A percentile compares a stretch with the other conserved stretches of the same genome.
Conservation (phyloP, 2,888 invertebrate genomes). For the Steinernema hermaphroditum region DNA sequence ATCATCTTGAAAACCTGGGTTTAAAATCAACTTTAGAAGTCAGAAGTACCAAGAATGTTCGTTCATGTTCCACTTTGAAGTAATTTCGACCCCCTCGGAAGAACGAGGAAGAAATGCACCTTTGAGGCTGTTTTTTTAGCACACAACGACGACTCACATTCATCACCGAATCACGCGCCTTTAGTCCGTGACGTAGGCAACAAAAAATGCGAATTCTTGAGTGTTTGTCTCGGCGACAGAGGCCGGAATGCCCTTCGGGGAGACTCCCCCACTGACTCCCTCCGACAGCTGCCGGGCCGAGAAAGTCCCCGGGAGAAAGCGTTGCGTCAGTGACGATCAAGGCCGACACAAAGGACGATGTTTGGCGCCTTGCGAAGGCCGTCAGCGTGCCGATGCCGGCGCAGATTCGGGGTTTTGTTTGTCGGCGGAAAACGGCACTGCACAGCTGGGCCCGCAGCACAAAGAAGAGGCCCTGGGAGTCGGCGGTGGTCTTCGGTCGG, state of each 20-base stretch:
- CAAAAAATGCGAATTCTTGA: neutral
- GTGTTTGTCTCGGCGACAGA: neutral
- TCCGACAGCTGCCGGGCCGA: neutral
- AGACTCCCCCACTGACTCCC: neutral
- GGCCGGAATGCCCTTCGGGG: neutral
- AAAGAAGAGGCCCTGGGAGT: neutral
- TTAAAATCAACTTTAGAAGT: too few species aligned
- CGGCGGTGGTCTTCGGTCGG: constrained; percentile 1
- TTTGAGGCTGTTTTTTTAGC: constrained; percentile 5
- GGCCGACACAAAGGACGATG: constrained; percentile 13
- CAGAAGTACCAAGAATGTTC: too few species aligned
- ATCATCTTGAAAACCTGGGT: too few species aligned
- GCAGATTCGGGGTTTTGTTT: constrained; percentile 19
- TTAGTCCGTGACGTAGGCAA: neutral
- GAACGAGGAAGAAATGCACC: too few species aligned
- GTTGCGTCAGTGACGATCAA: neutral
- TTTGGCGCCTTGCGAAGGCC: constrained; percentile 13
- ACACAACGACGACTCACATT: neutral
- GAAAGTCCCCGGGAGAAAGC: neutral
- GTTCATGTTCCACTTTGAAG: too few species aligned
- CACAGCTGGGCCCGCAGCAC: neutral
- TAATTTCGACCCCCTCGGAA: too few species aligned
- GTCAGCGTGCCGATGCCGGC: constrained; percentile 3
- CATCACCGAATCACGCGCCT: neutral
- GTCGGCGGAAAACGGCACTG: neutral